These are phyloP conservation scores for Hemicordylus capensis DNA, from an alignment of 2,113 vertebrate species.

Conservation along the genomic window DNA sequence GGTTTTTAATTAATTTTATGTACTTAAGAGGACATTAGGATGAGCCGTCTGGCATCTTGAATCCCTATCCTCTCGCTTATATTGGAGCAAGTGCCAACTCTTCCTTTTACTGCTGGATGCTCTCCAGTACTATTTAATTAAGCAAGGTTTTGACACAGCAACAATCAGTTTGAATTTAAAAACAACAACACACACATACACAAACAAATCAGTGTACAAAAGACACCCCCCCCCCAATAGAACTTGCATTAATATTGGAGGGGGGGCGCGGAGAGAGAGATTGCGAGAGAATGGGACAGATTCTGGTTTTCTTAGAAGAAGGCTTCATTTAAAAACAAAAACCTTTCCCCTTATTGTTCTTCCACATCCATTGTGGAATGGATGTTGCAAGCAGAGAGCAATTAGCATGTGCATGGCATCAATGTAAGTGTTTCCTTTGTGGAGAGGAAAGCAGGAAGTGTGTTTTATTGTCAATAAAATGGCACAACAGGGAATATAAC, in stretches of 20 bases:
- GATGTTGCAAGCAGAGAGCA: constrained; percentile 3
- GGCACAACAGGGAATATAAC: constrained; percentile 37
- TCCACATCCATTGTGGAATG: neutral
- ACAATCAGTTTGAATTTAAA: neutral
- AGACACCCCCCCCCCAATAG: neutral
- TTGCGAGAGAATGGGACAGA: too few species aligned
- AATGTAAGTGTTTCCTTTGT: constrained; percentile 32
- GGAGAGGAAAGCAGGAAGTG: constrained; percentile 25
- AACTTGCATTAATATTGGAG: constrained; percentile 11
- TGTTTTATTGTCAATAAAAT: constrained; percentile 40
- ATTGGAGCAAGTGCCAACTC: fast-evolving
- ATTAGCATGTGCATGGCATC: constrained; percentile 13
- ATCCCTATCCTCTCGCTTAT: neutral
- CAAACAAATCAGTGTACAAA: constrained; percentile 1
- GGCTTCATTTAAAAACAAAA: too few species aligned
- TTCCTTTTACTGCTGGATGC: neutral
- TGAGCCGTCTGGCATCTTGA: neutral
- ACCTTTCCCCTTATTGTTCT: neutral
- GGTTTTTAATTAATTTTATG: constrained; percentile 7
- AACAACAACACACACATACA: too few species aligned
- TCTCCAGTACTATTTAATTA: constrained; percentile 8
- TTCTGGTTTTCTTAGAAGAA: too few species aligned
- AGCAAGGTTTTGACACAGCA: neutral
- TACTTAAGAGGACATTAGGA: neutral
- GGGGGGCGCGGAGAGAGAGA: too few species aligned